phyloP scores from a whole-genome alignment of 2,888 invertebrate species.

The Elaeidobius kamerunicus region DNA sequence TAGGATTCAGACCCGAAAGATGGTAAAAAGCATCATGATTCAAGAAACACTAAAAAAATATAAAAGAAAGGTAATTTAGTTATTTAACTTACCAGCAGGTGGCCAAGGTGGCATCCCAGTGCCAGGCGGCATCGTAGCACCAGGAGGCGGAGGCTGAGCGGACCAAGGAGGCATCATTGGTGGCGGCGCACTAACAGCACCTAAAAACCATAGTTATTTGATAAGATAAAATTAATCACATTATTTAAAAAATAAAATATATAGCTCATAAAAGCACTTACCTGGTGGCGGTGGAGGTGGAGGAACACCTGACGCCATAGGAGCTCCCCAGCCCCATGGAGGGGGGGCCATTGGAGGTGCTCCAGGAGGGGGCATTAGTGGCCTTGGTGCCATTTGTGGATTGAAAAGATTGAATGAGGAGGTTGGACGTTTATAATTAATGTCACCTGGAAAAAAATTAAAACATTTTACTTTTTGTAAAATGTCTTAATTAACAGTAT shows the following conservation, averaged over 20 bases:
- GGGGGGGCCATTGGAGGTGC: conserved; percentile 43
- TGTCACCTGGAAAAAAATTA: conserved; percentile 9
- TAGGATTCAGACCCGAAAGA: conserved; percentile 30
- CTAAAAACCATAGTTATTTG: conserved; percentile 6
- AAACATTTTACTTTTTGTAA: not conserved
- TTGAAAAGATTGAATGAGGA: conserved; percentile 46
- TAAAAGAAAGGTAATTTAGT: no score
- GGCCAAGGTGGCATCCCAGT: conserved; percentile 35
- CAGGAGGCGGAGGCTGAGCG: conserved; percentile 40
- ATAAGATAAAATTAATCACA: not conserved
- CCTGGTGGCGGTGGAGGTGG: conserved; percentile 30
- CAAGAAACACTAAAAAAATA: not conserved
- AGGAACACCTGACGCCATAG: conserved; percentile 16
- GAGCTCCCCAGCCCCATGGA: conserved; percentile 38
- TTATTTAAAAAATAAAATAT: not conserved
- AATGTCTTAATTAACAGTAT: conserved; percentile 30
- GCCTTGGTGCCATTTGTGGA: conserved; percentile 59
- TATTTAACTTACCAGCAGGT: conserved; percentile 29
- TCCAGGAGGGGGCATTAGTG: conserved; percentile 58
- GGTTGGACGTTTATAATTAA: conserved; percentile 20
- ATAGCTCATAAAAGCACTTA: conserved; percentile 9
- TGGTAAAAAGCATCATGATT: conserved; percentile 28
- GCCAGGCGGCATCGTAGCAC: no score
- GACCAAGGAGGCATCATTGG: conserved; percentile 32
- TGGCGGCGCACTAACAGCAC: conserved; percentile 28